Base-by-base conservation (phyloP, 2,797 vertebrate genomes). In the Myripristis jacobus region DNA sequence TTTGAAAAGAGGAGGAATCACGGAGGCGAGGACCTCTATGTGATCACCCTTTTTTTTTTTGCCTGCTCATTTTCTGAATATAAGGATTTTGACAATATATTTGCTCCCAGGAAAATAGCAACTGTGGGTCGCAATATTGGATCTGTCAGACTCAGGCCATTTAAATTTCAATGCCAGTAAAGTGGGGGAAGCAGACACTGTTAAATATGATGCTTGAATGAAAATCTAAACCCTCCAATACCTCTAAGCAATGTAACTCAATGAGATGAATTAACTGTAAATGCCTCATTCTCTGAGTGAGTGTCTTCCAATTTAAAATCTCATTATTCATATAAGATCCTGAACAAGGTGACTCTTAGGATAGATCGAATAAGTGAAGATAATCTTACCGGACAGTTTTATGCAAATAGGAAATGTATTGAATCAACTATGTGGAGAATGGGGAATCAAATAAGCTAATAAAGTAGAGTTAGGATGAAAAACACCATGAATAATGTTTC, bases 301-400 rank as follows among this genome's bases (percentile, higher is more conserved):
- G 93, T 94, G 94, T 95, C 93, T 94, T 92, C 94, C 93, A 94
- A 94, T 95, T 94, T 95, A 95, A 95, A 95, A 95, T 95, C 94
- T 95, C 94, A 95, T 95, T 94, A 95, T 94, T 94, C 93, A 90
- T 93, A 94, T 94, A 93, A 94, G 93, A 94, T 94, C 91, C 94
- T 89, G 94, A 95, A 95, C 93, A 94, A 95, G 94, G 93, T 94
- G 93, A 94, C 93, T 94, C 93, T 93, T 93, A 92, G 92, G 91
- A 94, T 92, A 92, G 92, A 94, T 95, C 91, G 91, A 94, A 95
- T 94, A 94, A 95, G 93, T 93, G 94, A 94, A 94, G 94, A 94
- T 94, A 94, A 94, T 94, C 93, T 94, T 94, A 94, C 92, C 86
- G 91, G 94, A 92, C 92, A 94, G 93, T 94, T 94, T 94, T 94